These are phyloP conservation scores for Ophioderma brevispina DNA, from an alignment of 35 echinoderm and acorn worm genomes.

Conservation along the genomic window DNA sequence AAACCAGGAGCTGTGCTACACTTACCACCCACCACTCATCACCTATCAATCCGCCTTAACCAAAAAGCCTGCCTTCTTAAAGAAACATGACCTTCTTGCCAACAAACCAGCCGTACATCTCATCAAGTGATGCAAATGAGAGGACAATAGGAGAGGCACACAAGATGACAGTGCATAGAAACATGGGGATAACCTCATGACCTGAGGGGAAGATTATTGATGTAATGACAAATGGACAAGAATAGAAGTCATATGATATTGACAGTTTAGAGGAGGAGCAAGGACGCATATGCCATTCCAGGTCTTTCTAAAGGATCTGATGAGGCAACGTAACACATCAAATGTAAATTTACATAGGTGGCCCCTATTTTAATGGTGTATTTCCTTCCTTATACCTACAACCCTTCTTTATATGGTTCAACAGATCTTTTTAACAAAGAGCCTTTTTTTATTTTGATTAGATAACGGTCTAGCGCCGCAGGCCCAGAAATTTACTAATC, in stretches of 20 bases:
- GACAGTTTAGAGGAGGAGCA: not conserved
- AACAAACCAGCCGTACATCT: conserved; percentile 35
- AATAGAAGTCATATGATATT: not conserved
- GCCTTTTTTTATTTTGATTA: too few relatives aligned
- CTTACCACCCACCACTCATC: conserved; percentile 75
- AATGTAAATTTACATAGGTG: too few relatives aligned
- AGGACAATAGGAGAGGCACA: not conserved
- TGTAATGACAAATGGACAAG: too few relatives aligned
- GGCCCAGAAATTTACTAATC: too few relatives aligned
- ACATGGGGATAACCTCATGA: too few relatives aligned
- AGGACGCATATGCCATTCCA: not conserved
- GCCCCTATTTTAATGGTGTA: too few relatives aligned
- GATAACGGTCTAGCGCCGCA: too few relatives aligned
- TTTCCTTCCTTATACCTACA: too few relatives aligned
- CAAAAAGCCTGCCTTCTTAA: conserved; percentile 73
- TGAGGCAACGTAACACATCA: too few relatives aligned
- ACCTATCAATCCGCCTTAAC: conserved; percentile 92
- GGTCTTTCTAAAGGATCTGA: not conserved
- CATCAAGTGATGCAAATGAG: not conserved
- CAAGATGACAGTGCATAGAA: not conserved
- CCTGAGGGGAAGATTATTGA: too few relatives aligned
- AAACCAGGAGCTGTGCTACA: conserved; percentile 75
- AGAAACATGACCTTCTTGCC: conserved; percentile 84
- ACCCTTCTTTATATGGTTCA: too few relatives aligned
- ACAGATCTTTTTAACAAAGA: too few relatives aligned